phyloP scores from a whole-genome alignment of 2,888 invertebrate genomes.

The Drosophila recens region DNA sequence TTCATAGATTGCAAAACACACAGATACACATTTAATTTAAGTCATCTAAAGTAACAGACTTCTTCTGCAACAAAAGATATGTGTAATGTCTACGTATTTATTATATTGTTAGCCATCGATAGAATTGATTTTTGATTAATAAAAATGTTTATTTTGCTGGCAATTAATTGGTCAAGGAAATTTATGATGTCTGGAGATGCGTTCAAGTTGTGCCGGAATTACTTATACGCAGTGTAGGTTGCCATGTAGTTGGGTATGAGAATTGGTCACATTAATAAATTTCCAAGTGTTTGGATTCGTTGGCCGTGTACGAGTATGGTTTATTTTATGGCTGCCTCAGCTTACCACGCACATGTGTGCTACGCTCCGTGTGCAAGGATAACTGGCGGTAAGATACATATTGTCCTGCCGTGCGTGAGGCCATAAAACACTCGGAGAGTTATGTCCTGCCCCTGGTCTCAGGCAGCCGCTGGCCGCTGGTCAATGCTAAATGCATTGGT shows the following conservation, averaged over 20 bases:
- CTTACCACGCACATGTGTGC: conserved; percentile 64
- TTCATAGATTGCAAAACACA: conserved; percentile 28
- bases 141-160: conserved; percentile 55
- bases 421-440: conserved; percentile 75
- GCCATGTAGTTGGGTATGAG: conserved; percentile 1
- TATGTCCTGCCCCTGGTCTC: conserved; percentile 51
- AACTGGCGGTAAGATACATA: conserved; percentile 67
- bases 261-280: conserved; percentile 68
- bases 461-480: conserved; percentile 39
- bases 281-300: conserved; percentile 65
- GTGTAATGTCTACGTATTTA: neutral
- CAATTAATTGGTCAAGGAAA: conserved; percentile 48
- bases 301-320: conserved; percentile 56
- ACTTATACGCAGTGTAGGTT: conserved; percentile 23
- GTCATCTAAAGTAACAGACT: conserved; percentile 39
- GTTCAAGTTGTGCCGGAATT: conserved; percentile 35
- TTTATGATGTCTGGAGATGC: conserved; percentile 42
- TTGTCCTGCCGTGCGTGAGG: conserved; percentile 78
- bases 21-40: conserved; percentile 28
- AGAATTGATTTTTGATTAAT: conserved; percentile 62
- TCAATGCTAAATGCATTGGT: conserved; percentile 75
- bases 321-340: conserved; percentile 66
- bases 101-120: neutral
- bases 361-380: conserved; percentile 34
- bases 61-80: neutral